Base-by-base conservation (phyloP, 1,140 invertebrate genomes). In the Polypedilum vanderplanki region DNA sequence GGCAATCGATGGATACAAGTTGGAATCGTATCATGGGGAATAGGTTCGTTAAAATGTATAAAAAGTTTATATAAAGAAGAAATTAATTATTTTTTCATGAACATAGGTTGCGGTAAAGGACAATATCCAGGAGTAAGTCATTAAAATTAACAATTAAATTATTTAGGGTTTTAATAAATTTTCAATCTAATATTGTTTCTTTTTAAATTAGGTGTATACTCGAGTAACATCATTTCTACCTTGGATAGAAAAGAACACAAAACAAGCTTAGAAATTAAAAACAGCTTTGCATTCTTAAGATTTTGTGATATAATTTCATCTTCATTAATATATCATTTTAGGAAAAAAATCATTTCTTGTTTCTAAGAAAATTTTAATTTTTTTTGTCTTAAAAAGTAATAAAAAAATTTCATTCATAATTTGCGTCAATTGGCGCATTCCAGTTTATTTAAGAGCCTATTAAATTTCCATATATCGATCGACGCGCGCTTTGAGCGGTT, bases 1-100 rank as follows among this genome's bases (percentile, higher is more conserved):
- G 90, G 90, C 33, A 33, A 33, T 33, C 87, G 88, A 75, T 93
- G 92, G 89, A 91, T 87, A 0, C 91, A 93, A 84, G 91, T 95
- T 1, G 96, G 95, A 41, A 89, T 98, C 12, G 94, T 96, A 0
- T 95, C 93, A 15, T 97, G 93, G 92, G 96, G 96, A n/a, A n/a
- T n/a, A n/a, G n/a, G n/a, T n/a, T n/a, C n/a, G n/a, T n/a, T n/a
- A n/a, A n/a, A n/a, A n/a, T n/a, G n/a, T n/a, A n/a, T n/a, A n/a
- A n/a, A n/a, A n/a, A n/a, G n/a, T n/a, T n/a, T n/a, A n/a, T n/a
- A n/a, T n/a, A n/a, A n/a, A n/a, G n/a, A n/a, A n/a, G n/a, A n/a
- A n/a, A n/a, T n/a, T n/a, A n/a, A n/a, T n/a, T n/a, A n/a, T n/a
- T n/a, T n/a, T n/a, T n/a, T n/a, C n/a, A n/a, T n/a, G n/a, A n/a